These are phyloP conservation scores for Cichladusa arquata DNA, from an alignment of 2,113 vertebrate genomes.

Conservation along the genomic window DNA sequence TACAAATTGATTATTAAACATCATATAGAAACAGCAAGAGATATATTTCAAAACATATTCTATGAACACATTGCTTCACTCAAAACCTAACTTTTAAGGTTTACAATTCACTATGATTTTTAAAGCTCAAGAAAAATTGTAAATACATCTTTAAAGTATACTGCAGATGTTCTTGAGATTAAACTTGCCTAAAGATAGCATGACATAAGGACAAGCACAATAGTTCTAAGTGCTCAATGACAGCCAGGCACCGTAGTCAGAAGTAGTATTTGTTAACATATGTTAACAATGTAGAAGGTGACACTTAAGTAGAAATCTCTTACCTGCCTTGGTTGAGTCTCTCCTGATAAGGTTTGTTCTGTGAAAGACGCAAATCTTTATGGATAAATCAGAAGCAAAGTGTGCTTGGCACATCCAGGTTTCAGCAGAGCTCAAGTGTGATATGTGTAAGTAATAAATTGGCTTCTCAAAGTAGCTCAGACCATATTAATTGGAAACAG, in stretches of 20 bases:
- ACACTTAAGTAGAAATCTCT: conserved; percentile 68
- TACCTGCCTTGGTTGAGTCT: conserved; percentile 74
- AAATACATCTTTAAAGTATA: conserved; percentile 18
- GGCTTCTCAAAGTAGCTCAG: conserved; percentile 70
- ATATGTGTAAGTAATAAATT: conserved; percentile 57
- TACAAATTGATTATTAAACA: neutral
- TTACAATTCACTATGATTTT: neutral
- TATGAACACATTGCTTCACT: conserved; percentile 18
- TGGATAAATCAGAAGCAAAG: conserved; percentile 56
- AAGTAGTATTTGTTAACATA: conserved; percentile 50
- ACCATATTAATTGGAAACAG: conserved; percentile 54
- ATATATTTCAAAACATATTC: neutral
- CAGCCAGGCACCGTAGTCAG: neutral
- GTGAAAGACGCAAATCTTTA: conserved; percentile 61
- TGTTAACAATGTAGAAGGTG: conserved; percentile 42
- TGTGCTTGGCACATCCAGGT: conserved; percentile 60
- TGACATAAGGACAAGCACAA: neutral
- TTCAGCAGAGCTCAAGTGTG: conserved; percentile 61
- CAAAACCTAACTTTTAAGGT: conserved; percentile 24
- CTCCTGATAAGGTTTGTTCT: conserved; percentile 63
- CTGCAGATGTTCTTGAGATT: conserved; percentile 31
- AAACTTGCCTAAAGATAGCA: conserved; percentile 26
- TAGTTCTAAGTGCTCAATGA: neutral
- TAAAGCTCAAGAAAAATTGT: neutral
- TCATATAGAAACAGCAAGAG: neutral